These are phyloP conservation scores for Phrynocephalus versicolor DNA, from an alignment of 2,113 vertebrate species.

Conservation along the genomic window DNA sequence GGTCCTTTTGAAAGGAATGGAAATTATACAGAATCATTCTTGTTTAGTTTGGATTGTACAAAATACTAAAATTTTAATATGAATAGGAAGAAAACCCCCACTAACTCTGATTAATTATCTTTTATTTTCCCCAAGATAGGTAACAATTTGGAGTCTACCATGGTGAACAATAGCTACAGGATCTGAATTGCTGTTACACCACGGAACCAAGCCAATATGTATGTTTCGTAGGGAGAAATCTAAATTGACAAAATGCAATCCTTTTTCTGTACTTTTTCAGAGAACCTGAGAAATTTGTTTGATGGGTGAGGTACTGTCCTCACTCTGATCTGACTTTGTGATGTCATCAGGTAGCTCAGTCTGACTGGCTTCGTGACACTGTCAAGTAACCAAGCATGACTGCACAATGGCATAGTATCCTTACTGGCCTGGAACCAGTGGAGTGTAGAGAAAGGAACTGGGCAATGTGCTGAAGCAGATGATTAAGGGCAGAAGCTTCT, in stretches of 20 bases:
- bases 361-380: not conserved
- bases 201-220: not conserved
- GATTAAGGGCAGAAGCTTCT: not conserved
- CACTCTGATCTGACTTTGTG: not conserved
- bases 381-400: not conserved
- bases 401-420: not conserved
- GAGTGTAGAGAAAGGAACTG: not conserved
- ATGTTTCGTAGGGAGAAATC: not conserved
- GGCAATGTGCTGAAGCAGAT: not conserved
- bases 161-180: not conserved
- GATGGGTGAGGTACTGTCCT: not conserved
- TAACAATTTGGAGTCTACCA: not conserved
- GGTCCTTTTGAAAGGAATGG: not conserved
- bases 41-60: not conserved
- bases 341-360: not conserved
- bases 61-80: not conserved
- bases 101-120: not conserved
- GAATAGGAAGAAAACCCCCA: not conserved
- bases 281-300: not conserved
- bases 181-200: not conserved
- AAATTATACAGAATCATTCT: not conserved
- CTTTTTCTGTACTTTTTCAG: not conserved
- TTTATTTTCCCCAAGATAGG: constrained; percentile 1
- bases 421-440: not conserved
- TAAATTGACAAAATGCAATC: not conserved